Conservation (phyloP, 1,140 invertebrate species). For the Leptinotarsa lineolata region DNA sequence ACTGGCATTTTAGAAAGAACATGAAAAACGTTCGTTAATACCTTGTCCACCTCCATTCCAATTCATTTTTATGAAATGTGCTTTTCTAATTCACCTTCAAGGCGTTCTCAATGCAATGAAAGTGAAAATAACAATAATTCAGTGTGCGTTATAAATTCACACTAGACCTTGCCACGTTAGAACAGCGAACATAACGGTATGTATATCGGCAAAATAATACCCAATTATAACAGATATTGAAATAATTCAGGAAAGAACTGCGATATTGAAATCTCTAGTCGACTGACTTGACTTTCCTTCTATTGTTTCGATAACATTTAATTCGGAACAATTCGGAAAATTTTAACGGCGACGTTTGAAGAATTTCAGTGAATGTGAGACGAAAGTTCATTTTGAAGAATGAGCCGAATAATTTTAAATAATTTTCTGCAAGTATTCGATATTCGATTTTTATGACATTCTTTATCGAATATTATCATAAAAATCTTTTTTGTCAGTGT, state of each 20-base stretch:
- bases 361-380: not conserved
- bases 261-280: not conserved
- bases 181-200: not conserved
- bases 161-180: not conserved
- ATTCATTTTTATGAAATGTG: not conserved
- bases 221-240: not conserved
- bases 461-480: no score
- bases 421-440: no score
- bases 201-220: not conserved
- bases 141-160: not conserved
- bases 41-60: no score
- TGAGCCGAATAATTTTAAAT: no score
- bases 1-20: no score
- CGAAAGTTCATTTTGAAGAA: no score
- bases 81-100: not conserved
- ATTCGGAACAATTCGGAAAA: not conserved
- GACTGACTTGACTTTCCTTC: not conserved
- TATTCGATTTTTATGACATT: no score
- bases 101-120: not conserved
- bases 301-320: no score
- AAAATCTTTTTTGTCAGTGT: no score
- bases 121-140: constrained; percentile 6
- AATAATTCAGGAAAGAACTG: not conserved
- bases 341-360: not conserved
- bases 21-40: no score